Conservation (phyloP, 2,797 vertebrate species). For the Morus bassanus region DNA sequence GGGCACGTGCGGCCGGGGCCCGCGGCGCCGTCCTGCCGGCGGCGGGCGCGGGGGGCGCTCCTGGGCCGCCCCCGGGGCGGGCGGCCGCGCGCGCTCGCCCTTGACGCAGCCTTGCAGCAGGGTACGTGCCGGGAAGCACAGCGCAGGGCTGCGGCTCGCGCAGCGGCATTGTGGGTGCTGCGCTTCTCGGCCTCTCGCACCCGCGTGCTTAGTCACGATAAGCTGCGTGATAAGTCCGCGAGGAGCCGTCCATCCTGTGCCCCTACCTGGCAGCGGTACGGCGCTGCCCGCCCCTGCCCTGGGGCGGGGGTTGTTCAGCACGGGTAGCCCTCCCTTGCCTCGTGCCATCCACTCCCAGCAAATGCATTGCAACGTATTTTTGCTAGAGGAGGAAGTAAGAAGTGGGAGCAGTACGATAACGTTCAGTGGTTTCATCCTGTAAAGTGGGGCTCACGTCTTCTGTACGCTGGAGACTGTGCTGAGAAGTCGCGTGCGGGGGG, state of each 20-base stretch:
- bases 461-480: neutral
- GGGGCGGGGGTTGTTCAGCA: fast-evolving
- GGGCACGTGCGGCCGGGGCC: neutral
- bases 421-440: neutral
- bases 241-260: neutral
- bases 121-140: slow-evolving; percentile 56
- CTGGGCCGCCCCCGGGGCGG: neutral
- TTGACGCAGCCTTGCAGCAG: slow-evolving; percentile 69
- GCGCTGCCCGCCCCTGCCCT: neutral
- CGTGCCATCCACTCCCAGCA: fast-evolving
- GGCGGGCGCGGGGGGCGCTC: neutral
- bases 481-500: neutral
- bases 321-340: too few relatives aligned
- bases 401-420: neutral
- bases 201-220: slow-evolving; percentile 30
- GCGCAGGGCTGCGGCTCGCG: slow-evolving; percentile 10
- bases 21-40: too few relatives aligned
- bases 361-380: fast-evolving
- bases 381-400: neutral
- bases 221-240: neutral
- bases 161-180: slow-evolving; percentile 17
- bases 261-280: neutral
- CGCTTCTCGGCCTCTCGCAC: neutral
- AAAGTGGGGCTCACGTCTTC: fast-evolving
- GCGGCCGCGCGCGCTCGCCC: slow-evolving; percentile 19